These are phyloP conservation scores for Gulo gulo DNA, from an alignment of 2,113 vertebrate species.

Conservation along the genomic window DNA sequence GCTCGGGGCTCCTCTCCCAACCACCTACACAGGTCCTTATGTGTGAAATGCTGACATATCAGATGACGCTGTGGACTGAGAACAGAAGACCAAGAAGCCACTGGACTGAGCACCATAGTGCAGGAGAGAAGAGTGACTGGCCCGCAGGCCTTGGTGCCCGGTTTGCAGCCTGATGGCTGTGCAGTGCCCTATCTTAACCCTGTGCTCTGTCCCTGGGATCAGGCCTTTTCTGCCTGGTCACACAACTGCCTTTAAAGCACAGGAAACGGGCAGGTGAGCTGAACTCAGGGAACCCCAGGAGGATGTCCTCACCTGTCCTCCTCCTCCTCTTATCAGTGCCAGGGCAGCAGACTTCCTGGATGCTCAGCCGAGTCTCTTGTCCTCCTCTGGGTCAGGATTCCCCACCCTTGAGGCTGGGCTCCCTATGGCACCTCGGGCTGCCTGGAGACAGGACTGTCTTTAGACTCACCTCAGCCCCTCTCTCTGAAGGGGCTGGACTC, in stretches of 20 bases:
- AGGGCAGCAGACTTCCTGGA: neutral
- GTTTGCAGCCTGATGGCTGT: neutral
- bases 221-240: neutral
- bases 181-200: neutral
- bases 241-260: neutral
- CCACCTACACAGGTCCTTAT: neutral
- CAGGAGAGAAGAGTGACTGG: neutral
- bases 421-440: neutral
- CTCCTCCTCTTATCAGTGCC: neutral
- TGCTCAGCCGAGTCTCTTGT: neutral
- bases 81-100: neutral
- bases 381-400: neutral
- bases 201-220: neutral
- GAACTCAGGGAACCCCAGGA: accelerated
- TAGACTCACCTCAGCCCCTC: neutral
- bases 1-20: neutral
- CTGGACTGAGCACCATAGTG: neutral
- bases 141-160: neutral
- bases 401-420: neutral
- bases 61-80: neutral
- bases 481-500: neutral
- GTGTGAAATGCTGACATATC: neutral
- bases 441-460: neutral
- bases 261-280: neutral
- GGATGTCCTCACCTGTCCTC: neutral